A percentile compares a stretch with the other conserved stretches of the same genome.
Evolutionary conservation across 2,888 invertebrate genomes (phyloP).

Genomic region (Lamellibrachia satsuma): DNA sequence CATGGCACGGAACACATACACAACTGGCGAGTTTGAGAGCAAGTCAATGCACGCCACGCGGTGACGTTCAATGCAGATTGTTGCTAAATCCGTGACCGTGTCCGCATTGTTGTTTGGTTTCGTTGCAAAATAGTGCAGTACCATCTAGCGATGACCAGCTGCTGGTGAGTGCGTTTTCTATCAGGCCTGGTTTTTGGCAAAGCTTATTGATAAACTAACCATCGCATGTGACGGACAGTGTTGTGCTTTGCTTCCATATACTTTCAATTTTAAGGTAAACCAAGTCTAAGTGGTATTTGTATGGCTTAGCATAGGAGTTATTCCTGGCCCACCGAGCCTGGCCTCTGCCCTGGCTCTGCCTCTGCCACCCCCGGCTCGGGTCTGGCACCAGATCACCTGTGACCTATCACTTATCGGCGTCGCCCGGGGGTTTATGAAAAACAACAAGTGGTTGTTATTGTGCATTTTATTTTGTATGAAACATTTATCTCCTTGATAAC

Average conservation of each 20-base stretch:
- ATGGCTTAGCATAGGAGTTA: neutral
- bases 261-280: neutral
- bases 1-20: too few species aligned
- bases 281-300: neutral
- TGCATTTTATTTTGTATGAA: too few species aligned
- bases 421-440: too few species aligned
- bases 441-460: too few species aligned
- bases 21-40: too few species aligned
- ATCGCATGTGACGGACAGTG: neutral
- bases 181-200: neutral
- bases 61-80: neutral
- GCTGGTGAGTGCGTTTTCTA: neutral
- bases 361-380: too few species aligned
- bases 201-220: neutral
- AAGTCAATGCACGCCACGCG: too few species aligned
- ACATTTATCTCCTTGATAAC: too few species aligned
- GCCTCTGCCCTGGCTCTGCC: too few species aligned
- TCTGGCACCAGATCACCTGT: too few species aligned
- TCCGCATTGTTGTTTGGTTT: neutral
- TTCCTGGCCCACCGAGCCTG: neutral
- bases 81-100: neutral
- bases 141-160: neutral
- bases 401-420: too few species aligned
- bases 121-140: neutral
- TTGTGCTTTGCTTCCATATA: neutral